phyloP scores from a whole-genome alignment of 2,888 invertebrate species.

The Danaus chrysippus region DNA sequence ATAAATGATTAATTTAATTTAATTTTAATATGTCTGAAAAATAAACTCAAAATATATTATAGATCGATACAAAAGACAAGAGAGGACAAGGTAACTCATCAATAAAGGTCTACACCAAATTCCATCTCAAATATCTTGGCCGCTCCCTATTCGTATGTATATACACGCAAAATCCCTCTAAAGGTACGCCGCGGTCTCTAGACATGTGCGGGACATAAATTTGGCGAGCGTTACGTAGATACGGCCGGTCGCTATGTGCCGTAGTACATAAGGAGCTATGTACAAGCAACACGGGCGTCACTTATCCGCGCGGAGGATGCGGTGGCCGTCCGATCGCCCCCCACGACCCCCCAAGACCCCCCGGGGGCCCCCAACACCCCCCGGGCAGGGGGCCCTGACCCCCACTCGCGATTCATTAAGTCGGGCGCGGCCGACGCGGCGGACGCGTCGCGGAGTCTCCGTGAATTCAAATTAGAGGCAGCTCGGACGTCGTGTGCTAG shows the following conservation, averaged over 20 bases:
- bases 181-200: conserved; percentile 77
- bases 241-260: conserved; percentile 72
- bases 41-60: background rate
- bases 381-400: conserved; percentile 47
- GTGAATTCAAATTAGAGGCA: conserved; percentile 79
- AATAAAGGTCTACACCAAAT: conserved; percentile 71
- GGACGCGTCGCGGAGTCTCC: conserved; percentile 78
- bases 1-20: too few species aligned
- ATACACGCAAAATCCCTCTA: conserved; percentile 77
- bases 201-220: conserved; percentile 80
- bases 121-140: conserved; percentile 71
- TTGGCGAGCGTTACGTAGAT: conserved; percentile 77
- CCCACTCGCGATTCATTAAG: conserved; percentile 69
- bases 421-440: conserved; percentile 78
- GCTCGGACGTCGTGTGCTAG: conserved; percentile 74
- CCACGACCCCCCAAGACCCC: conserved; percentile 54
- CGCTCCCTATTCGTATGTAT: conserved; percentile 65
- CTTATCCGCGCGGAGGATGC: conserved; percentile 79
- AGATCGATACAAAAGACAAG: conserved; percentile 12
- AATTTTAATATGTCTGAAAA: background rate
- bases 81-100: conserved; percentile 51
- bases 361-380: conserved; percentile 43
- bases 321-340: conserved; percentile 74
- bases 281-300: conserved; percentile 78
- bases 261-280: conserved; percentile 69